Base-by-base conservation (phyloP, 2,113 vertebrate genomes). In the Xenotilapia caudafasciata region DNA sequence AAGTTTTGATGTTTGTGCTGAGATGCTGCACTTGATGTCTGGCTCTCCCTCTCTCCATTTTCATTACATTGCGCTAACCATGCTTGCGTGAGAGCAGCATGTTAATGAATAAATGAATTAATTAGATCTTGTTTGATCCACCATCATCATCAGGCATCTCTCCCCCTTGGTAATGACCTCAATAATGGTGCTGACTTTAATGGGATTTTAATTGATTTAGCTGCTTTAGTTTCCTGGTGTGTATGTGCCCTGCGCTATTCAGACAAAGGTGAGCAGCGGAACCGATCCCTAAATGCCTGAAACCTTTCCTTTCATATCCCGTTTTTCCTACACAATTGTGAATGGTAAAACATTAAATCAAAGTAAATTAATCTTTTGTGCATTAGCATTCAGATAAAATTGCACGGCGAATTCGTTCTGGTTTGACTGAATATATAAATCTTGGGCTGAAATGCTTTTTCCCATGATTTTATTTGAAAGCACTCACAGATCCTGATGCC, bases 121-220 rank as follows among this genome's bases (percentile, higher is more conserved):
- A 96, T 95, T 94, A 95, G 88, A 92, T 93, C 88, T 86, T 80
- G 92, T 95, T 95, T 94, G 92, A 96, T 96, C 94, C 92, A 90
- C 92, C 88, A 89, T 93, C 95, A 95, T 94, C 89, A 88, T 93
- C 87, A 89, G 84, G 80, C 83, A 11, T 83, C 82, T 80, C 86
- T 87, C 90, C 90, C 91, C 89, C 92, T 87, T 79, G 88, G 90
- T 95, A 94, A 94, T 94, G 95, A 95, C 94, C 94, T 95, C 89
- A 90, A 90, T 95, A 95, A 96, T 93, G 91, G 86, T 35, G 86
- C 88, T 92, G 88, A 90, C 92, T 94, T 94, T 94, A 96, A 95
- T 94, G 88, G 86, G 90, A 92, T 96, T 95, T 94, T 96, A 95
- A 96, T 96, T 94, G 90, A 95, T 96, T 96, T 93, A 89, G 89